Evolutionary conservation across 2,113 vertebrate genomes (phyloP), one percentile per base, ranked within the genome.

Genomic region (Lepidothrix coronata): DNA sequence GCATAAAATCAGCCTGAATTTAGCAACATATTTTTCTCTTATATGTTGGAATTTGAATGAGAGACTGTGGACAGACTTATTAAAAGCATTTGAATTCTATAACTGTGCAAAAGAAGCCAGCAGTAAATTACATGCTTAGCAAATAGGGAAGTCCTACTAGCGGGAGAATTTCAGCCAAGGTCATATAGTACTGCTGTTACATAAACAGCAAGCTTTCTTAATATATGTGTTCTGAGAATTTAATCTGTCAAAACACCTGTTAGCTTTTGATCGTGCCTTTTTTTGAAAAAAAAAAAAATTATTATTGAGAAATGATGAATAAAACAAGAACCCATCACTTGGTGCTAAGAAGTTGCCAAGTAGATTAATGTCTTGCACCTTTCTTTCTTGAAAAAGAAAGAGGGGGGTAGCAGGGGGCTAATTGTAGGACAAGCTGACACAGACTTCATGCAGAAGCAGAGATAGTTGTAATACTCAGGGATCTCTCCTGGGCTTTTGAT

Each of bases 61-160:
- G 87, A 65, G 20, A 30, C 21, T n/a, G 77, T 11, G 67, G 75
- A 84, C 46, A 86, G 81, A 93, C 72, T 75, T 96, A 89, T 93
- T 89, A 94, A 97, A 89, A 91, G 72, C 66, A 76, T 95, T 96
- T 91, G 88, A 92, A 94, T 86, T 84, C 30, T 73, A 13, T 95
- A 94, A 93, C 93, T 96, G 82, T 93, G 58, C 30, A 1, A 89
- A 97, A 85, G 70, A 76, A 96, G 73, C 43, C 85, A 92, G 84
- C 70, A 72, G 41, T 87, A 94, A 77, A n/a, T 89, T 84, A 59
- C 8, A n/a, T 43, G 27, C 58, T 78, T 83, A 95, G 65, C 41
- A 85, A 83, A 84, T 24, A 57, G 5, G 35, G 57, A 74, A 77
- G 31, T 71, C 77, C 21, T 35, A 5, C 51, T 44, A 44, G 33